These are phyloP conservation scores for Plutomurus gul DNA, from an alignment of 1,140 invertebrate species.

Conservation along the genomic window DNA sequence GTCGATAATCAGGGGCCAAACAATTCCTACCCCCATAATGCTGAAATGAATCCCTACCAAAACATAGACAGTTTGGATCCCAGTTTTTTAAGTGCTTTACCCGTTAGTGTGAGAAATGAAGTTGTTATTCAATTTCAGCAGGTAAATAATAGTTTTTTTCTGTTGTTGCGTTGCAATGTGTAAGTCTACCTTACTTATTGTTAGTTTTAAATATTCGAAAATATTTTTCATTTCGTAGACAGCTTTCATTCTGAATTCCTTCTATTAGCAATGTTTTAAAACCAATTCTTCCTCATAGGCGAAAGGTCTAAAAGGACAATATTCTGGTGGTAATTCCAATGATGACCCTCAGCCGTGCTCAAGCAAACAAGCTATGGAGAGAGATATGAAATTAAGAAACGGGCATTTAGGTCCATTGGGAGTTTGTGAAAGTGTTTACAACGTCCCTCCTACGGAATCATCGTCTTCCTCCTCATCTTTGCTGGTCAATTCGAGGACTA, in stretches of 20 bases:
- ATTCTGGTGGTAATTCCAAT: not conserved
- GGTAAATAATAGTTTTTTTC: not conserved
- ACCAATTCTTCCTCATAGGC: not conserved
- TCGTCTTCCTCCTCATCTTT: not conserved
- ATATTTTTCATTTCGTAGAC: no score
- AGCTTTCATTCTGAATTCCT: no score
- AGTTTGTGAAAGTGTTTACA: constrained; percentile 2
- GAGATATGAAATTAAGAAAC: not conserved
- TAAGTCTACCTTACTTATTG: not conserved
- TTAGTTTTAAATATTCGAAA: no score
- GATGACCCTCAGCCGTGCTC: constrained; percentile 37
- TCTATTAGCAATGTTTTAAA: no score
- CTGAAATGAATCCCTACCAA: not conserved
- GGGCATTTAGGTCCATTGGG: not conserved
- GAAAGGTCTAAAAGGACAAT: constrained; percentile 7
- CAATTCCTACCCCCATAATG: not conserved
- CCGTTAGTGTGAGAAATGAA: constrained; percentile 34
- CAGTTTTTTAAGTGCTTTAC: constrained; percentile 34
- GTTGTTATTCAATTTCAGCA: constrained; percentile 40
- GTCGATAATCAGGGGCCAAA: not conserved
- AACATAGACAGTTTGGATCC: constrained; percentile 32
- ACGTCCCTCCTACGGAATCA: constrained; percentile 3
- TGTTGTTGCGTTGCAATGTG: not conserved
- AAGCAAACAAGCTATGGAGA: constrained; percentile 30
- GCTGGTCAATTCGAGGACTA: not conserved